Evolutionary conservation across 2,113 vertebrate genomes (phyloP).

Genomic region (Symphodus melops): DNA sequence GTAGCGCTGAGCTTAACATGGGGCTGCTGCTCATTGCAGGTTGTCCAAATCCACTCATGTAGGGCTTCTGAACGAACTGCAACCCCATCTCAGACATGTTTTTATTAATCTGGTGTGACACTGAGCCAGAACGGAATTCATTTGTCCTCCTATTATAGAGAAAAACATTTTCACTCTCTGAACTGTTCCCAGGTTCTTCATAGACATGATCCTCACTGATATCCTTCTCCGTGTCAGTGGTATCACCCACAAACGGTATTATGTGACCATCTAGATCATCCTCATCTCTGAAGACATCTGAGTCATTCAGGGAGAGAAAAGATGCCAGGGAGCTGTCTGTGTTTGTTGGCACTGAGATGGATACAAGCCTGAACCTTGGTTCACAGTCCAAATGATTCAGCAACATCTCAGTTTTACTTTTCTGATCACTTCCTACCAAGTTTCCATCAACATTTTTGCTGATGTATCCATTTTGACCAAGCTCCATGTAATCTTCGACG

Average conservation of each 20-base stretch:
- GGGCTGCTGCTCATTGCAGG: constrained; percentile 80
- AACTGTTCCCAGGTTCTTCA: constrained; percentile 73
- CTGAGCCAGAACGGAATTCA: constrained; percentile 81
- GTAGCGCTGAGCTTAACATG: constrained; percentile 70
- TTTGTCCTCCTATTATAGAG: constrained; percentile 76
- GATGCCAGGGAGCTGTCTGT: constrained; percentile 60
- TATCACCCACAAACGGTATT: constrained; percentile 71
- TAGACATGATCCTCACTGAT: constrained; percentile 74
- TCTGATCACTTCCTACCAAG: constrained; percentile 26
- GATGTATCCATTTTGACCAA: constrained; percentile 26
- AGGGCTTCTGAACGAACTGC: constrained; percentile 69
- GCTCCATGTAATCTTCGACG: constrained; percentile 56
- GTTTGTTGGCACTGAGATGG: constrained; percentile 71
- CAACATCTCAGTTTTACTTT: constrained; percentile 23
- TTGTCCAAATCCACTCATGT: constrained; percentile 67
- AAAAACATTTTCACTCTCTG: constrained; percentile 76
- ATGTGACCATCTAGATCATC: constrained; percentile 73
- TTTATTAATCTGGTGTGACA: constrained; percentile 82
- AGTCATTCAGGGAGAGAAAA: constrained; percentile 58
- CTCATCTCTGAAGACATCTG: constrained; percentile 61
- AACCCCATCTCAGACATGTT: constrained; percentile 84
- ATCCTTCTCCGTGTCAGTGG: constrained; percentile 70
- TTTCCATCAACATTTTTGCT: constrained; percentile 13
- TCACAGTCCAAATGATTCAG: constrained; percentile 54
- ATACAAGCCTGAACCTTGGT: constrained; percentile 68